Percentiles rank a stretch among this genome's conserved stretches.
phyloP scores from a whole-genome alignment of 2,113 vertebrate genomes.

The Pseudopipra pipra region DNA sequence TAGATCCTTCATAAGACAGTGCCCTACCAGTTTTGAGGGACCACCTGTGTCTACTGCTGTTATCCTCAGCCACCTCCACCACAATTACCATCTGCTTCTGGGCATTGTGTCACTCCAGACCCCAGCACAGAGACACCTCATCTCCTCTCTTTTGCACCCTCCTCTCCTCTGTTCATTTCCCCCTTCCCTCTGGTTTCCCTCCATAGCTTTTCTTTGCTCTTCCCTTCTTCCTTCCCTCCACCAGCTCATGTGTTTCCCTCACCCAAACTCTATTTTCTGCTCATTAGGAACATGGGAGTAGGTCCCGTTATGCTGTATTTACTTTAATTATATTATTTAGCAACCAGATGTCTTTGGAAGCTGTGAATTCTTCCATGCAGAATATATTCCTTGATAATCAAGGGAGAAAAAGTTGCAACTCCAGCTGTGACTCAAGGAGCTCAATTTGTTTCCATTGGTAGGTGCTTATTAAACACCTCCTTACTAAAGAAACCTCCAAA shows the following conservation, averaged over 20 bases:
- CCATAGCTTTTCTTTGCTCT: not conserved
- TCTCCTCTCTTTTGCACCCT: not conserved
- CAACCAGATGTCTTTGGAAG: not conserved
- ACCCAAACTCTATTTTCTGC: not conserved
- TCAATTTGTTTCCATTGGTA: not conserved
- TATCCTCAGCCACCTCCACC: not conserved
- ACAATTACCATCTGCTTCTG: not conserved
- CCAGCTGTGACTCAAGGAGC: not conserved
- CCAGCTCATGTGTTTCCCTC: not conserved
- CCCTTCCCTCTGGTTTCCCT: not conserved
- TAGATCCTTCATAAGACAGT: not conserved
- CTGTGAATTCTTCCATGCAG: not conserved
- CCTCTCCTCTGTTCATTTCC: not conserved
- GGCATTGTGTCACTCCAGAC: fast-evolving
- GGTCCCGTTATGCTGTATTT: not conserved
- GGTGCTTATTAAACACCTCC: constrained; percentile 5
- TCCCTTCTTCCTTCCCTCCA: not conserved
- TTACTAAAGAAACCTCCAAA: not conserved
- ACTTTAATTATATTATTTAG: constrained; percentile 10
- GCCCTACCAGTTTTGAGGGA: not conserved
- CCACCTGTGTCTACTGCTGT: not conserved
- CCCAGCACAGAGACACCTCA: not conserved
- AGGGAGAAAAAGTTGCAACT: not conserved
- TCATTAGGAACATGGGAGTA: not conserved
- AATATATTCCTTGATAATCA: not conserved